Evolutionary conservation across 2,888 invertebrate genomes (phyloP), one percentile per base, ranked within the genome.

Genomic region (Lutraria lutraria): DNA sequence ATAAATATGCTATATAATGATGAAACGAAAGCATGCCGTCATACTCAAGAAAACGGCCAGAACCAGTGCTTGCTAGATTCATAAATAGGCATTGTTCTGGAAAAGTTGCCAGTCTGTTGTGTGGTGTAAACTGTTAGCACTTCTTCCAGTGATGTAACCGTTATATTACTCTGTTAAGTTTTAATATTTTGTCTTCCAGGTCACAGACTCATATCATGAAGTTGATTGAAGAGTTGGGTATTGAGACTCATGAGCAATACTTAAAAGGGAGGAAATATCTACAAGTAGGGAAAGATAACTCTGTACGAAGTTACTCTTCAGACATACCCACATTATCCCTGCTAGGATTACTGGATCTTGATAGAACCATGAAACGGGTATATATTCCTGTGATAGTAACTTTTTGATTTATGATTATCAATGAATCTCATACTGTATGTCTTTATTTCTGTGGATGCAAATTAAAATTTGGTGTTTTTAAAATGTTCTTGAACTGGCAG

Each of bases 131-230:
- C 43, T 8, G n/a, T n/a, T n/a, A n/a, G 8, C 43, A 8, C 8
- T 43, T 43, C 43, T 8, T 43, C 43, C 43, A 43, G 43, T 43
- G 43, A 8, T 43, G 8, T 43, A 43, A 43, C 43, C 43, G 8
- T 43, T 43, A 2, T 43, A 4, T 43, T 43, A 43, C 43, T 43
- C 43, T 43, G 43, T 43, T n/a, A 43, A 43, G 43, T 43, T 4
- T 43, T 43, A 43, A 43, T 43, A 43, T 25, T 25, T 12, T 72
- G n/a, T 15, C 31, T 85, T 88, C 4, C 90, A 96, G 95, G 68
- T 94, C 92, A 63, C 96, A 96, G 91, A 92, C 94, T 6, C 95
- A 96, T 88, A 94, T 96, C 16, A 95, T 95, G 93, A 87, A 90
- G 8, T 93, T 96, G 81, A 84, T 96, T 56, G 84, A 94, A 72